These are phyloP conservation scores for Petromus typicus DNA, from an alignment of 2,113 vertebrate species.

Conservation along the genomic window DNA sequence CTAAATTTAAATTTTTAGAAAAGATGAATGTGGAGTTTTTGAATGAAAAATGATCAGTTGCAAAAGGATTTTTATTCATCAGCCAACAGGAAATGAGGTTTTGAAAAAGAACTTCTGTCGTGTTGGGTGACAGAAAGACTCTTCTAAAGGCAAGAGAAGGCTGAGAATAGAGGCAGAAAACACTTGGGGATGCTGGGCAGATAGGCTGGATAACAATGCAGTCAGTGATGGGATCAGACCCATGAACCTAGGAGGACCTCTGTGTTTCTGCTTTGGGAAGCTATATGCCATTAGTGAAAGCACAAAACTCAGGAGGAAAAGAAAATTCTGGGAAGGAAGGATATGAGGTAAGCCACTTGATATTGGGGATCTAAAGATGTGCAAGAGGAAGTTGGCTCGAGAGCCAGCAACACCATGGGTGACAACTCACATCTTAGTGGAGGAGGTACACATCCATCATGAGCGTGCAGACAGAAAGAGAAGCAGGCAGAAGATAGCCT, in stretches of 20 bases:
- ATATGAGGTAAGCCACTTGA: neutral
- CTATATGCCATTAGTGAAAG: neutral
- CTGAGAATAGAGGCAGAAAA: neutral
- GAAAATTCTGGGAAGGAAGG: constrained; percentile 15
- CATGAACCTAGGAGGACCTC: neutral
- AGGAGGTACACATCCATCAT: neutral
- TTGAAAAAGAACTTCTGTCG: constrained; percentile 25
- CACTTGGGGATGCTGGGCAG: neutral
- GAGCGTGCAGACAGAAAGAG: neutral
- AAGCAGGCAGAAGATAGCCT: neutral
- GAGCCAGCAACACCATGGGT: neutral
- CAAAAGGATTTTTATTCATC: neutral
- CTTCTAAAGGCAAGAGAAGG: neutral
- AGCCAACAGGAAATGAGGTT: neutral
- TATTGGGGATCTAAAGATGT: neutral
- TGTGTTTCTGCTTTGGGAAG: neutral
- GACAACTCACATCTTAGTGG: neutral
- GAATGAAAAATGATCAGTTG: neutral
- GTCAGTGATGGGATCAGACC: neutral
- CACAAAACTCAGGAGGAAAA: constrained; percentile 25
- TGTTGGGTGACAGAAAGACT: neutral
- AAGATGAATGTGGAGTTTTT: constrained; percentile 21
- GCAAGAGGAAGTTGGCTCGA: neutral
- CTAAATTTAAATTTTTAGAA: neutral
- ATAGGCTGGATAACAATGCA: neutral